These are phyloP conservation scores for Falcaria lacertinaria DNA, from an alignment of 2,888 invertebrate genomes.

Conservation along the genomic window DNA sequence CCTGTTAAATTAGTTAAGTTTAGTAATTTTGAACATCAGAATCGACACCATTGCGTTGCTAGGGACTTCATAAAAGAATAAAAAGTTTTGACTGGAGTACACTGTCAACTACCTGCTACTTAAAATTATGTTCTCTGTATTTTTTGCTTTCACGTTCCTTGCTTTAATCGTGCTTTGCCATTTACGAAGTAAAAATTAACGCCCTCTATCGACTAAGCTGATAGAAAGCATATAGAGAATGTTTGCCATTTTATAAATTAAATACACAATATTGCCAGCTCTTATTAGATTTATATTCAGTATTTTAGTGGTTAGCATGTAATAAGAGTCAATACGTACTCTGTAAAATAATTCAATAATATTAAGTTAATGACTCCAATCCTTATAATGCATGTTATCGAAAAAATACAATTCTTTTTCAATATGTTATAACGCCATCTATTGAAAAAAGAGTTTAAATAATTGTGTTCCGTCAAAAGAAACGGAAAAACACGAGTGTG, in stretches of 20 bases:
- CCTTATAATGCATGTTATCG: background rate
- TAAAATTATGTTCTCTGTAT: too few species aligned
- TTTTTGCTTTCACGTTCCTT: too few species aligned
- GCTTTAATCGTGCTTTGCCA: too few species aligned
- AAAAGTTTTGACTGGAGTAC: too few species aligned
- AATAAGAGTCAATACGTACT: too few species aligned
- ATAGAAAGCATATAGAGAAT: background rate
- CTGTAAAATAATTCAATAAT: background rate
- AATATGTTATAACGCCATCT: constrained; percentile 25
- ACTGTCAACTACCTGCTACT: too few species aligned
- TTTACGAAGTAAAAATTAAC: background rate
- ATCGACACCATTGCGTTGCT: too few species aligned
- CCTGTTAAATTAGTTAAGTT: too few species aligned
- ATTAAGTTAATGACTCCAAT: background rate
- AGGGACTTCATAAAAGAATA: too few species aligned
- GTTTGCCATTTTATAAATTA: constrained; percentile 10
- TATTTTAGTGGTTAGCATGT: too few species aligned
- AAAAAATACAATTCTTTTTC: background rate
- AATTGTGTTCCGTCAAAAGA: constrained; percentile 69
- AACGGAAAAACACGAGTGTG: constrained; percentile 79
- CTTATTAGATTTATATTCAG: background rate
- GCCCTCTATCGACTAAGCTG: constrained; percentile 24
- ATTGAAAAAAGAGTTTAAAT: constrained; percentile 30
- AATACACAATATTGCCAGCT: constrained; percentile 13
- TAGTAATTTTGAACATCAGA: too few species aligned